These are phyloP conservation scores for Octopus sinensis DNA, from an alignment of 1,140 invertebrate species.

Conservation along the genomic window DNA sequence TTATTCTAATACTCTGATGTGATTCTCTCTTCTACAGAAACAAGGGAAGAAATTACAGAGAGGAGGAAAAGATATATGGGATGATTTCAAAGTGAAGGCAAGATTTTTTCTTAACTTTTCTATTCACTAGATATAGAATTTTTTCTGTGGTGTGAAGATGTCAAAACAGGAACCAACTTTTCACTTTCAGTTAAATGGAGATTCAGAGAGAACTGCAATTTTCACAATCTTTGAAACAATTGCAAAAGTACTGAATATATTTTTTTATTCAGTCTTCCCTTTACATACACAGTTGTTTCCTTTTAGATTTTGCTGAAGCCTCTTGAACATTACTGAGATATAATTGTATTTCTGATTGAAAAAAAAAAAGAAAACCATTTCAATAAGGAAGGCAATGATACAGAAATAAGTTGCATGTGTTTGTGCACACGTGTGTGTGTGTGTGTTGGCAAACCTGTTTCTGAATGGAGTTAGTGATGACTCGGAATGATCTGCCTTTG, in stretches of 20 bases:
- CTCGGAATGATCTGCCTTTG: too few species aligned
- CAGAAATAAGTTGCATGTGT: not conserved
- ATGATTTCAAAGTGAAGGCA: conserved; percentile 50
- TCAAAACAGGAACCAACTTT: too few species aligned
- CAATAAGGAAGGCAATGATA: not conserved
- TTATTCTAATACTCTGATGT: too few species aligned
- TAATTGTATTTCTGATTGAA: not conserved
- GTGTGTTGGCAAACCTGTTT: not conserved
- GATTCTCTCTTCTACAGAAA: conserved; percentile 38
- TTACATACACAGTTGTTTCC: too few species aligned
- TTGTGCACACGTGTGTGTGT: not conserved
- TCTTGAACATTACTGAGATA: not conserved
- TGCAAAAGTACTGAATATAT: too few species aligned
- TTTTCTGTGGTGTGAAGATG: too few species aligned
- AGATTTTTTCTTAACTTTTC: not conserved
- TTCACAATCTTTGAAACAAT: too few species aligned
- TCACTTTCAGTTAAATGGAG: too few species aligned
- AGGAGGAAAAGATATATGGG: conserved; percentile 46
- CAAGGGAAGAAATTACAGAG: conserved; percentile 47
- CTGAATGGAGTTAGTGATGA: too few species aligned
- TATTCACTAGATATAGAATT: not conserved
- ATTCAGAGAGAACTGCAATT: too few species aligned
- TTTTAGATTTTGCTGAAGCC: too few species aligned
- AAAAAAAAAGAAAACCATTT: conserved; percentile 11
- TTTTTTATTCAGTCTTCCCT: too few species aligned